Conservation (phyloP, 2,797 vertebrate genomes). For the Ptychadena robeensis region DNA sequence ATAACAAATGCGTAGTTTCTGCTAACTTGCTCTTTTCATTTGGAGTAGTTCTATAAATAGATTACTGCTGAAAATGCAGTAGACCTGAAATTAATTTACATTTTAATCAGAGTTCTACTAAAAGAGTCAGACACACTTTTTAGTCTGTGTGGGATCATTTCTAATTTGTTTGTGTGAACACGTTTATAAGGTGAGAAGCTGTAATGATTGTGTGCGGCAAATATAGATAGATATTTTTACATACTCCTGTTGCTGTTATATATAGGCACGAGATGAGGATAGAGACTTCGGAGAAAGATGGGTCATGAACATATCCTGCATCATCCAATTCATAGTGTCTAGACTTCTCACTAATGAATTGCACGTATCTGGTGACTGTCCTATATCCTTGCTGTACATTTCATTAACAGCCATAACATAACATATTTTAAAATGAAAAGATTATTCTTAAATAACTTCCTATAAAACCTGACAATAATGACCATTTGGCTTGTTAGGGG, state of each 20-base stretch:
- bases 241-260: conserved; percentile 3
- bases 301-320: background rate
- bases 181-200: conserved; percentile 33
- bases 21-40: conserved; percentile 6
- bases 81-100: conserved; percentile 19
- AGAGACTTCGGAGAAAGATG: background rate
- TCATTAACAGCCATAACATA: background rate
- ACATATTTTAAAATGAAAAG: background rate
- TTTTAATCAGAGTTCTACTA: conserved; percentile 1
- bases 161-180: conserved; percentile 26
- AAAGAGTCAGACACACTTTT: conserved; percentile 8
- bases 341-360: background rate
- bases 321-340: background rate
- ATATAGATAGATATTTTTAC: conserved; percentile 21
- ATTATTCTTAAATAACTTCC: too few relatives aligned
- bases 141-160: conserved; percentile 6
- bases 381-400: background rate
- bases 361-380: background rate
- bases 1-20: background rate
- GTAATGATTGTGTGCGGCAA: conserved; percentile 14
- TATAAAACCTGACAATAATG: too few relatives aligned
- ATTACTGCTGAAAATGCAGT: background rate
- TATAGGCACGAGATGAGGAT: conserved; percentile 8
- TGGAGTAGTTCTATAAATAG: conserved; percentile 15
- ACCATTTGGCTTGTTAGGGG: too few relatives aligned